Base-by-base conservation (phyloP, 2,888 invertebrate genomes). In the Apamea monoglypha region DNA sequence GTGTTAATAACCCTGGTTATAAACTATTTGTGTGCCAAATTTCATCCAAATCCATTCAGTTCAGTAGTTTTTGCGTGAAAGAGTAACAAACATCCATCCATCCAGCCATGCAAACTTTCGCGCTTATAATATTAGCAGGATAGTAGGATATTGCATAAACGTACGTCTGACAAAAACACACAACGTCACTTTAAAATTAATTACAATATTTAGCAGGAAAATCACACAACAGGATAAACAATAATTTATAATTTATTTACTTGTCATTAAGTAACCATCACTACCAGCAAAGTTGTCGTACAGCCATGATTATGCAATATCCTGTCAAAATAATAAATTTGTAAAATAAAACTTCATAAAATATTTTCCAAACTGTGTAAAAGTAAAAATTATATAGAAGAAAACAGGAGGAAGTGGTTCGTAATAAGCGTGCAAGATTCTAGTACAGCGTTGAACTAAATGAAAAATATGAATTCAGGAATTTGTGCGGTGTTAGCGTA, bases 211-310 rank as follows among this genome's bases (percentile, higher is more conserved):
- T 7, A n/a, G 18, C 68, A 67, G 67, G 73, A 67, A 73, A 67
- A 67, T 25, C 6, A 18, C 6, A 25, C 32, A 18, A n/a, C 73
- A 73, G 73, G 73, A 73, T 16, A 73, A 73, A 3, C 14, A 32
- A 73, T 12, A 47, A 25, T 3, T 40, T 40, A 40, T 12, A 18
- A 32, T 25, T 1, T 25, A 32, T 4, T 18, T 25, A 16, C 40
- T 44, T 29, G 21, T 40, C 29, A 8, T 10, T 16, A 10, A 47
- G 47, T 47, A 16, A 16, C 16, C 5, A 47, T 16, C 5, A 47
- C 5, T 16, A 47, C 47, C 16, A 47, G 47, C 16, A 16, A 16
- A 16, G 47, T 16, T 16, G 16, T 47, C 16, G 47, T 47, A 16
- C 16, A 16, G 16, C 5, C 47, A 47, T 47, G 5, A 5, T 47